Percentiles rank a stretch among this genome's conserved stretches.
Conservation (phyloP, 2,888 invertebrate species). For the Malacosoma neustria region DNA sequence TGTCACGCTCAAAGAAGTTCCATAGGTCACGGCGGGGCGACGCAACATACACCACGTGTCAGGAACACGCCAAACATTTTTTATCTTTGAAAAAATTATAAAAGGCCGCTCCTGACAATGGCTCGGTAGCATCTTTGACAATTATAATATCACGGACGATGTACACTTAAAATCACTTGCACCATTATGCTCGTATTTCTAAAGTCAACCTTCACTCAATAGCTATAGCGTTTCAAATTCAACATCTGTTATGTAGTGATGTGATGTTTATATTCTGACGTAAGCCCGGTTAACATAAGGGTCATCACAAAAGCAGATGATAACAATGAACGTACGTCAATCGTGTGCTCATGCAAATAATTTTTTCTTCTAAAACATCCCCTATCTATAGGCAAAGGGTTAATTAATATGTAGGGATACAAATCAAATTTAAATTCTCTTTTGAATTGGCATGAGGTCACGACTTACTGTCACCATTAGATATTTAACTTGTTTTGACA, state of each 20-base stretch:
- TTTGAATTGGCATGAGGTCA: slow-evolving; percentile 63
- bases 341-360: slow-evolving; percentile 73
- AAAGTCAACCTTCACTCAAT: slow-evolving; percentile 42
- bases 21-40: slow-evolving; percentile 69
- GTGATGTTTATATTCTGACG: slow-evolving; percentile 19
- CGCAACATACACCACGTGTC: slow-evolving; percentile 66
- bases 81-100: slow-evolving; percentile 71
- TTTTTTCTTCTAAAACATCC: slow-evolving; percentile 70
- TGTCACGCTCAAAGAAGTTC: slow-evolving; percentile 69
- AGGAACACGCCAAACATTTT: slow-evolving; percentile 73
- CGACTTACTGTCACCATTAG: slow-evolving; percentile 66
- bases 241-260: background rate
- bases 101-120: slow-evolving; percentile 67
- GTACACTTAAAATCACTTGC: slow-evolving; percentile 36
- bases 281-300: slow-evolving; percentile 62
- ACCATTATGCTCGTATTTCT: slow-evolving; percentile 17
- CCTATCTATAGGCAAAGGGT: slow-evolving; percentile 65
- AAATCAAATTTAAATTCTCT: slow-evolving; percentile 64
- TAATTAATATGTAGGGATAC: slow-evolving; percentile 72
- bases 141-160: slow-evolving; percentile 62
- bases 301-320: slow-evolving; percentile 73
- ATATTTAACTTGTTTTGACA: slow-evolving; percentile 66
- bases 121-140: slow-evolving; percentile 75
- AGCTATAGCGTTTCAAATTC: slow-evolving; percentile 32
- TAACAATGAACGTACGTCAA: slow-evolving; percentile 72